Evolutionary conservation across 2,113 vertebrate species (phyloP), one percentile per base, ranked within the genome.

Genomic region (Callipepla californica): DNA sequence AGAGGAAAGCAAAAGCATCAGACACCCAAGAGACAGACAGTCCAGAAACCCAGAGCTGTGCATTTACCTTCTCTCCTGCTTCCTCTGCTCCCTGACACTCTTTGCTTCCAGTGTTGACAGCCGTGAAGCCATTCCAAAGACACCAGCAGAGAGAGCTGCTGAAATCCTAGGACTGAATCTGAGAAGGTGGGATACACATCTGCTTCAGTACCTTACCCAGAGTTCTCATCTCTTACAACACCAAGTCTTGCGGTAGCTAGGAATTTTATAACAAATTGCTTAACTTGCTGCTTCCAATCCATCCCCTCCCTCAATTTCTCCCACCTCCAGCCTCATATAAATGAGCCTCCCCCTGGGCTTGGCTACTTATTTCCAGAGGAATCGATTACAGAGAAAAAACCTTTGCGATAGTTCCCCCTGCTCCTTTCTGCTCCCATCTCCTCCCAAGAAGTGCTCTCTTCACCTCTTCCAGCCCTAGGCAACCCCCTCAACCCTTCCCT

Each of bases 201-300:
- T 4, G 15, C 55, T 12, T n/a, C 42, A 28, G 5, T n/a, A 14
- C 80, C 93, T 78, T 51, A 62, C 45, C 23, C 11, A 51, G 45
- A 61, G 44, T 25, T 83, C 44, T 85, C 5, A 2, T 10, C 21
- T 38, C 45, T 40, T 4, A 23, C 78, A 67, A 59, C 51, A 55
- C 67, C 59, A 82, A 80, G 44, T 36, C 65, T 83, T 67, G 19
- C 82, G 91, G 61, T 90, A 90, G 32, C 62, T 0, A 45, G 85
- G 91, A 92, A 90, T 26, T n/a, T 66, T 55, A 44, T 82, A 88
- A 85, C 68, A 94, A 90, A 94, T 38, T 91, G 93, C 92, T 96
- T 93, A 87, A 95, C 85, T 96, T 86, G 83, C 95, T 93, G 69
- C 91, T 97, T 95, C 77, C 77, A n/a, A 66, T 73, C 77, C 59